Conservation (phyloP, 1,140 invertebrate species). For the Lycorma delicatula region DNA sequence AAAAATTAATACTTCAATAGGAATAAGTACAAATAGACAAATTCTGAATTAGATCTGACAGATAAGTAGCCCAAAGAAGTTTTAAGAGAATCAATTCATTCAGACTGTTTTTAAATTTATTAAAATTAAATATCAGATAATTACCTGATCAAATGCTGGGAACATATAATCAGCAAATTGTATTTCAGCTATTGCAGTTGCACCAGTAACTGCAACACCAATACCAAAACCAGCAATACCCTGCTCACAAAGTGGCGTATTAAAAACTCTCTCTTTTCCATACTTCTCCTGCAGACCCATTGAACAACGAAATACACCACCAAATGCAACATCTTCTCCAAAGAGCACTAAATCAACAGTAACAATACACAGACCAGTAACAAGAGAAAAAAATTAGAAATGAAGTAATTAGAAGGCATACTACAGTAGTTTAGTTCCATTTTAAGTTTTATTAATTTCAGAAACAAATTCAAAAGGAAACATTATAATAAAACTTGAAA, state of each 20-base stretch:
- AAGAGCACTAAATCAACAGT: slow-evolving; percentile 82
- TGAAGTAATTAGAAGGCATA: background rate
- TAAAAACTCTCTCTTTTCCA: slow-evolving; percentile 90
- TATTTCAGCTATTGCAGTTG: slow-evolving; percentile 95
- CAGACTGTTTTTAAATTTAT: no score
- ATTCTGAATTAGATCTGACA: no score
- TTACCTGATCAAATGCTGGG: slow-evolving; percentile 96
- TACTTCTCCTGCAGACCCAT: slow-evolving; percentile 89
- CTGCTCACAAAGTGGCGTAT: slow-evolving; percentile 96
- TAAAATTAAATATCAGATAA: no score
- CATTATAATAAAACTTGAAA: slow-evolving; percentile 7
- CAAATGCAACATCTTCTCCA: slow-evolving; percentile 98
- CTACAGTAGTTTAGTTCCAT: background rate
- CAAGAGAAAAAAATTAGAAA: slow-evolving; percentile 21
- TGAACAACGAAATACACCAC: slow-evolving; percentile 96
- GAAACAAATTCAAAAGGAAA: slow-evolving; percentile 9
- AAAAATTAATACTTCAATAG: no score
- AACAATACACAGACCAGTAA: no score
- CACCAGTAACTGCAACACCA: slow-evolving; percentile 78
- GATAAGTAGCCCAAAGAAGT: no score
- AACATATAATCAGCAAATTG: slow-evolving; percentile 99
- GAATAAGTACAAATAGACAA: no score
- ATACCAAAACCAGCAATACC: slow-evolving; percentile 98
- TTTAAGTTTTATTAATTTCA: background rate
- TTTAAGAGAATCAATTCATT: no score